A percentile compares a stretch with the other conserved stretches of the same genome.
These are phyloP conservation scores for Ciconia stormi DNA, from an alignment of 2,113 vertebrate genomes.

Conservation along the genomic window DNA sequence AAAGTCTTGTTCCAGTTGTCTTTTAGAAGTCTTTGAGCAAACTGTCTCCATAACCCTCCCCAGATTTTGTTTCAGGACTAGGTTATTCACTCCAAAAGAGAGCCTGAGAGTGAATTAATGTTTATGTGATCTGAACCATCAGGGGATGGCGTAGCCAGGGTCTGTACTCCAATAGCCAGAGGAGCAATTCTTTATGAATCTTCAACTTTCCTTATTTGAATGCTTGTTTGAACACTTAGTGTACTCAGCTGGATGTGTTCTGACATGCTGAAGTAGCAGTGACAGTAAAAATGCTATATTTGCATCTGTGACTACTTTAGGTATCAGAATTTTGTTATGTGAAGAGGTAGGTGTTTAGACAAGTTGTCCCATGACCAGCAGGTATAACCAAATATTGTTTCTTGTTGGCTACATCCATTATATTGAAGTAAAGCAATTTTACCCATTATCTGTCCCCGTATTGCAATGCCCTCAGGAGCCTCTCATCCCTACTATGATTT, in stretches of 20 bases:
- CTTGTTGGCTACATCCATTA: not conserved
- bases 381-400: not conserved
- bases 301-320: not conserved
- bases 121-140: not conserved
- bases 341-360: not conserved
- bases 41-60: not conserved
- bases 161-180: not conserved
- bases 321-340: not conserved
- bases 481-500: not conserved
- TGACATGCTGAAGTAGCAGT: not conserved
- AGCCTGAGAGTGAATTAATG: not conserved
- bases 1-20: not conserved
- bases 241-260: not conserved
- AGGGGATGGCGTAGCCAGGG: not conserved
- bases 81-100: not conserved
- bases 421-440: not conserved
- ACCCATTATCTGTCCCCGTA: not conserved
- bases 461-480: not conserved
- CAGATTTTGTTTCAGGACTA: not conserved
- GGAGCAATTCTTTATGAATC: not conserved
- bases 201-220: not conserved
- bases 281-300: not conserved
- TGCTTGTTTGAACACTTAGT: not conserved
- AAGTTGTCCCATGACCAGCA: not conserved
- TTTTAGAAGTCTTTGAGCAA: not conserved